These are phyloP conservation scores for Hylyphantes graminicola DNA, from an alignment of 1,140 invertebrate species.

Conservation along the genomic window DNA sequence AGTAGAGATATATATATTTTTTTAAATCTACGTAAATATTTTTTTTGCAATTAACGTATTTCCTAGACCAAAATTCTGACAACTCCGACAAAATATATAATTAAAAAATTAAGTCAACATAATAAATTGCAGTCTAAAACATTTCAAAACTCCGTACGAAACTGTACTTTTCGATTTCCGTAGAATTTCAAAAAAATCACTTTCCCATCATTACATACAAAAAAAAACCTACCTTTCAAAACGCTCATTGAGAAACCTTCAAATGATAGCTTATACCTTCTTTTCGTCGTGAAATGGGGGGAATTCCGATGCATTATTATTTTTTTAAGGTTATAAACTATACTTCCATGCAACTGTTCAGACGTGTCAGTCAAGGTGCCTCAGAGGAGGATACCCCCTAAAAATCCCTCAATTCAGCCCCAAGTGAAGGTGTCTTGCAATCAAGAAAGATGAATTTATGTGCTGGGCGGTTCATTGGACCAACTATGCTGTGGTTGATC, in stretches of 20 bases:
- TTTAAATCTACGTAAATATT: no score
- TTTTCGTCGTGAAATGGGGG: slow-evolving; percentile 2
- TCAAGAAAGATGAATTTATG: slow-evolving; percentile 19
- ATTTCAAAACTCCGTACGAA: no score
- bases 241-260: slow-evolving; percentile 12
- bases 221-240: neutral
- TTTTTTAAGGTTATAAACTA: slow-evolving; percentile 22
- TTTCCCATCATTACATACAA: no score
- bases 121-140: no score
- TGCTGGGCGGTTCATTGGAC: neutral
- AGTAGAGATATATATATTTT: no score
- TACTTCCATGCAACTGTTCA: neutral
- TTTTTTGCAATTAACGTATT: no score
- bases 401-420: neutral
- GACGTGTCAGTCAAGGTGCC: neutral
- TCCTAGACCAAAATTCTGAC: no score
- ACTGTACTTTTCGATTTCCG: no score
- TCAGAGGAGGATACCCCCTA: neutral
- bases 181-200: no score
- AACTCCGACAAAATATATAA: no score
- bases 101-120: no score
- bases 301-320: slow-evolving; percentile 34
- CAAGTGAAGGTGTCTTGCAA: neutral
- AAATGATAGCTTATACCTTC: slow-evolving; percentile 44
- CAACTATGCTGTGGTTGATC: neutral